These are phyloP conservation scores for Psilanteris sp. DNA, from an alignment of 1,140 invertebrate genomes.

Conservation along the genomic window DNA sequence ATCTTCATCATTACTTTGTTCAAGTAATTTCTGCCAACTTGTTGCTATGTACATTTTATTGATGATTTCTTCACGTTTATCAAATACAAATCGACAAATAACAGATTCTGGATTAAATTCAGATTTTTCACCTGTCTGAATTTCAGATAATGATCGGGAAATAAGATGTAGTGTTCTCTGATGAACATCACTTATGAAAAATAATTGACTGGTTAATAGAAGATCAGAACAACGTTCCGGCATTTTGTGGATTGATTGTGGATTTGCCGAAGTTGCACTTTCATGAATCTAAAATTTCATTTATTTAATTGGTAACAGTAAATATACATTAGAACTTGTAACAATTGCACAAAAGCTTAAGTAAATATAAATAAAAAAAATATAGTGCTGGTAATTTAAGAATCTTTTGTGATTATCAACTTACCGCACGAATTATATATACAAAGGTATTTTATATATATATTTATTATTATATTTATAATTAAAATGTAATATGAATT, in stretches of 20 bases:
- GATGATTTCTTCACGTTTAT: constrained; percentile 78
- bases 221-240: constrained; percentile 81
- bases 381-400: no score
- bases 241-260: constrained; percentile 86
- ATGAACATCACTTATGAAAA: constrained; percentile 81
- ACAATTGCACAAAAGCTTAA: no score
- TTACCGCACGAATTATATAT: no score
- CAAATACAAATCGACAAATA: constrained; percentile 81
- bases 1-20: constrained; percentile 66
- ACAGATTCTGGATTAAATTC: constrained; percentile 81
- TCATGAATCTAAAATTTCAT: constrained; percentile 83
- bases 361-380: no score
- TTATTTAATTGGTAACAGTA: no score
- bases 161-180: constrained; percentile 80
- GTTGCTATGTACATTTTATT: constrained; percentile 77
- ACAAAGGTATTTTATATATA: no score
- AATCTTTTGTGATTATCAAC: no score
- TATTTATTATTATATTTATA: no score
- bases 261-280: constrained; percentile 83
- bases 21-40: constrained; percentile 69
- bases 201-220: constrained; percentile 83
- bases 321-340: no score
- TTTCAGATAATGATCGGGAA: constrained; percentile 83
- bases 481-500: no score
- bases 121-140: constrained; percentile 81